These are phyloP conservation scores for Alcedo atthis DNA, from an alignment of 2,797 vertebrate species.

Conservation along the genomic window DNA sequence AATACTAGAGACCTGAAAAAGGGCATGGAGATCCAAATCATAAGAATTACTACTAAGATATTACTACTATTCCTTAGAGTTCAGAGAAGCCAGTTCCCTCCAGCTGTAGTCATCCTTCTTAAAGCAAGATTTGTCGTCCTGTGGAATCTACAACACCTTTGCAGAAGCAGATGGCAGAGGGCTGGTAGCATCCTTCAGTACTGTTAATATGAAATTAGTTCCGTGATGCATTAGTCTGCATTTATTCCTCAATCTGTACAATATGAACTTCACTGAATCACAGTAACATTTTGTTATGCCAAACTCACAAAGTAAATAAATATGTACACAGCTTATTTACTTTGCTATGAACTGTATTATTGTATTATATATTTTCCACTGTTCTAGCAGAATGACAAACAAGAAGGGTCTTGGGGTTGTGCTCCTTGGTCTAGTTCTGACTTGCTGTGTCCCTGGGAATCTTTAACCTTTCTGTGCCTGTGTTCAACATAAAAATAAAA, in stretches of 20 bases:
- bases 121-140: neutral
- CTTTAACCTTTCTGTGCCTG: neutral
- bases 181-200: neutral
- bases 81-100: neutral
- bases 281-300: neutral
- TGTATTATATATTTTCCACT: neutral
- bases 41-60: neutral
- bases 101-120: neutral
- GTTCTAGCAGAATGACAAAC: neutral
- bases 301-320: neutral
- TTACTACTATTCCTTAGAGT: neutral
- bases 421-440: neutral
- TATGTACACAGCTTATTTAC: neutral
- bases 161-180: neutral
- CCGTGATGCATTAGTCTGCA: neutral
- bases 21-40: neutral
- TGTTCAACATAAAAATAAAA: constrained; percentile 31
- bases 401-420: neutral
- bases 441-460: neutral
- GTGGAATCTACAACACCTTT: neutral
- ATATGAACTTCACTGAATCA: constrained; percentile 6
- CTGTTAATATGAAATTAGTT: neutral
- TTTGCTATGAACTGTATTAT: neutral
- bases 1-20: neutral
- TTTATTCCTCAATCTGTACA: neutral